A percentile compares a stretch with the other conserved stretches of the same genome.
Evolutionary conservation across 2,888 invertebrate genomes (phyloP).

Genomic region (Philhelius pedissequus): DNA sequence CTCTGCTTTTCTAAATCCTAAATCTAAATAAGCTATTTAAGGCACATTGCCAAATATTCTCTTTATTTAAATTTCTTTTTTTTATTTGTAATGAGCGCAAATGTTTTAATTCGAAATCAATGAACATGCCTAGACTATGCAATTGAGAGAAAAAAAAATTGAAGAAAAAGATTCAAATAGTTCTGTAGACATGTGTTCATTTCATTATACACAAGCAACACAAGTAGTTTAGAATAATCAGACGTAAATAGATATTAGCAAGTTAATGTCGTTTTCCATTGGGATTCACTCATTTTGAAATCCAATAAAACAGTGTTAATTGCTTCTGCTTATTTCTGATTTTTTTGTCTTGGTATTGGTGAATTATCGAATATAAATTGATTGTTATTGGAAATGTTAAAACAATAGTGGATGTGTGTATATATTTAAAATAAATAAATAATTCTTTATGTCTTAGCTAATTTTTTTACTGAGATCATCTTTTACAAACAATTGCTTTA

Average conservation of each 20-base stretch:
- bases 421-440: too few species aligned
- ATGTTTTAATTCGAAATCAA: conserved; percentile 1
- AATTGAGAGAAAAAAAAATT: neutral
- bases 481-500: too few species aligned
- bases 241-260: conserved; percentile 6
- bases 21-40: neutral
- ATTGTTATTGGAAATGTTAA: too few species aligned
- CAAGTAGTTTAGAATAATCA: neutral
- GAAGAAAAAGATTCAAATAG: neutral
- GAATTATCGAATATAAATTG: too few species aligned
- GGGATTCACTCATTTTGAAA: too few species aligned
- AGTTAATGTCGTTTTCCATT: too few species aligned
- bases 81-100: neutral
- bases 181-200: neutral
- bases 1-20: neutral
- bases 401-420: too few species aligned
- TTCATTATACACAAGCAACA: neutral
- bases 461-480: too few species aligned
- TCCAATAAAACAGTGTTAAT: too few species aligned
- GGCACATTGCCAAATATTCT: conserved; percentile 5
- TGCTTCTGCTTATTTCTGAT: too few species aligned
- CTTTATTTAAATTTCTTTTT: neutral
- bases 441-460: too few species aligned
- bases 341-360: too few species aligned
- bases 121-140: neutral